Evolutionary conservation across 2,888 invertebrate species (phyloP).

Genomic region (Frankliniella fusca): DNA sequence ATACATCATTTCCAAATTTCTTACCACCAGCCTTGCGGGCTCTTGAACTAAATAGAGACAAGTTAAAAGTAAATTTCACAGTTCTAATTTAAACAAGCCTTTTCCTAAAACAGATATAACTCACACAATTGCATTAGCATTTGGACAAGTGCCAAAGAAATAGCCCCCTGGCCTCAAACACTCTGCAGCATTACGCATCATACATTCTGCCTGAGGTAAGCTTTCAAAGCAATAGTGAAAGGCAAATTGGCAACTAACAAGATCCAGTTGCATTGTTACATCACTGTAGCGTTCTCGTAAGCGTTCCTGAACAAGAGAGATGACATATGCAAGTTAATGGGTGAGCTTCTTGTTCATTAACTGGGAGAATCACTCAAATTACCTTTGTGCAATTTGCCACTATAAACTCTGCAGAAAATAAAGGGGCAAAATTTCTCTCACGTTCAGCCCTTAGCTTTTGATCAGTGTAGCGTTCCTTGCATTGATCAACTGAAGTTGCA

Average conservation of each 20-base stretch:
- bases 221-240: constrained; percentile 96
- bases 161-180: constrained; percentile 84
- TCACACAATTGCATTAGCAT: constrained; percentile 86
- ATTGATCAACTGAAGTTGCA: constrained; percentile 85
- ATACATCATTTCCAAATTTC: constrained; percentile 75
- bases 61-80: constrained; percentile 29
- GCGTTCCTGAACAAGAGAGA: constrained; percentile 49
- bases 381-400: constrained; percentile 88
- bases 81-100: neutral
- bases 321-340: neutral
- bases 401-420: constrained; percentile 85
- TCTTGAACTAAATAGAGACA: constrained; percentile 48
- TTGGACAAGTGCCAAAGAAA: constrained; percentile 95
- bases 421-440: constrained; percentile 45
- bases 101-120: constrained; percentile 40
- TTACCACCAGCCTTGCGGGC: constrained; percentile 56
- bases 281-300: constrained; percentile 73
- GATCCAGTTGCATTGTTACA: constrained; percentile 72
- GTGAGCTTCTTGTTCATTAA: neutral
- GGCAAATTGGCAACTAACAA: constrained; percentile 97
- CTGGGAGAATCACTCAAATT: neutral
- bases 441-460: constrained; percentile 50
- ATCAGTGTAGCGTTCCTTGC: constrained; percentile 75
- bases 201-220: constrained; percentile 78
- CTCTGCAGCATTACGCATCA: constrained; percentile 90